Percentiles rank a stretch among this genome's conserved stretches.
Conservation (phyloP, 2,797 vertebrate genomes). For the Danionella dracula region DNA sequence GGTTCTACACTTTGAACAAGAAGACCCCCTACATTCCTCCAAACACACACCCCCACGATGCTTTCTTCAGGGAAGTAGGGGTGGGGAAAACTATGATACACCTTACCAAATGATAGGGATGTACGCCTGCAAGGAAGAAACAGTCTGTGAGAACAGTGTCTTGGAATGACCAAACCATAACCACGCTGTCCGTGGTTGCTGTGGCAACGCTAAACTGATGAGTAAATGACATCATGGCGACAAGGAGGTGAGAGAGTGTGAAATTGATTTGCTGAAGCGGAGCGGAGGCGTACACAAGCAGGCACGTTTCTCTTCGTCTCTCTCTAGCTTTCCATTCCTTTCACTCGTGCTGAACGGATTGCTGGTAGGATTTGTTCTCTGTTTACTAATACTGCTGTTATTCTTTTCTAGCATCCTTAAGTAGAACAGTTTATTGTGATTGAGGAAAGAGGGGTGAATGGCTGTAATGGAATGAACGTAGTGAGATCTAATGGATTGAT, state of each 20-base stretch:
- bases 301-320: conserved; percentile 62
- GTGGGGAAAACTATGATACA: conserved; percentile 59
- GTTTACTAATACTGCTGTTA: conserved; percentile 4
- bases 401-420: background rate
- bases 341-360: conserved; percentile 44
- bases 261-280: conserved; percentile 87
- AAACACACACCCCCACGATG: background rate
- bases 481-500: conserved; percentile 3
- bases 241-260: conserved; percentile 87
- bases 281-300: conserved; percentile 69
- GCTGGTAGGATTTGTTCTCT: conserved; percentile 55
- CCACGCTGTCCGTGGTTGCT: conserved; percentile 77
- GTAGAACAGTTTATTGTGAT: background rate
- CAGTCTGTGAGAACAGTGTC: conserved; percentile 39
- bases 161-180: conserved; percentile 51
- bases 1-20: background rate
- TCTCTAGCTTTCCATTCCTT: conserved; percentile 27
- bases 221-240: conserved; percentile 87
- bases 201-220: conserved; percentile 86
- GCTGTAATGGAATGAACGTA: conserved; percentile 1
- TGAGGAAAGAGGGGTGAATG: conserved; percentile 13
- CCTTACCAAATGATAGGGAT: conserved; percentile 54
- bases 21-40: conserved; percentile 27
- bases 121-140: background rate
- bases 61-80: conserved; percentile 10